Evolutionary conservation across 2,797 vertebrate species (phyloP).

Genomic region (Trachops cirrhosus): DNA sequence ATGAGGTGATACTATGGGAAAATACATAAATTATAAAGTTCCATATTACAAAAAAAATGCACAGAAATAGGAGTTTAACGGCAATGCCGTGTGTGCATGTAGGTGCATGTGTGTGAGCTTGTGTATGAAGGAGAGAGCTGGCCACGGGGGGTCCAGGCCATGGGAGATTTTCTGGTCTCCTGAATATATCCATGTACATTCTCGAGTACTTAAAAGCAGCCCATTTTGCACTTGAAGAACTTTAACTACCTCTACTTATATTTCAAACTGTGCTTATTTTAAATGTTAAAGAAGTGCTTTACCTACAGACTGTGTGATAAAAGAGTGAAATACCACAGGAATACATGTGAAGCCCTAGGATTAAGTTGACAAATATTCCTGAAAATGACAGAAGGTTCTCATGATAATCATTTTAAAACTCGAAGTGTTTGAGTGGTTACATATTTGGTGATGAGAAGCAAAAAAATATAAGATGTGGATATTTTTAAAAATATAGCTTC

Average conservation of each 20-base stretch:
- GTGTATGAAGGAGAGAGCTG: neutral
- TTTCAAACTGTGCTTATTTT: neutral
- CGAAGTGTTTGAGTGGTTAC: neutral
- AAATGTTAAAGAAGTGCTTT: neutral
- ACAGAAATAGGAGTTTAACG: neutral
- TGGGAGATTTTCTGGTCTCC: neutral
- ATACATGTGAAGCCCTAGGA: neutral
- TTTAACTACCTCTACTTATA: neutral
- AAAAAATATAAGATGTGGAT: neutral
- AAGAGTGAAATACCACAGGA: neutral
- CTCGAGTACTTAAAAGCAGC: neutral
- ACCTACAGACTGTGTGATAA: neutral
- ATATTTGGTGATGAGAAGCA: neutral
- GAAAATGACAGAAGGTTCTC: neutral
- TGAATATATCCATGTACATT: neutral
- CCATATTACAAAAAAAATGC: neutral
- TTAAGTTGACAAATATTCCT: neutral
- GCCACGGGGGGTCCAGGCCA: neutral
- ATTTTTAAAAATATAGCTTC: neutral
- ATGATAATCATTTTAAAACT: neutral
- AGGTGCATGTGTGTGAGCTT: no score
- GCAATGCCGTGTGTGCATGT: neutral
- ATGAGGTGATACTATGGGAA: neutral
- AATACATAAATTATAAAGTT: neutral
- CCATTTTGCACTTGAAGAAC: neutral